These are phyloP conservation scores for Cossypha caffra DNA, from an alignment of 2,797 vertebrate species.

Conservation along the genomic window DNA sequence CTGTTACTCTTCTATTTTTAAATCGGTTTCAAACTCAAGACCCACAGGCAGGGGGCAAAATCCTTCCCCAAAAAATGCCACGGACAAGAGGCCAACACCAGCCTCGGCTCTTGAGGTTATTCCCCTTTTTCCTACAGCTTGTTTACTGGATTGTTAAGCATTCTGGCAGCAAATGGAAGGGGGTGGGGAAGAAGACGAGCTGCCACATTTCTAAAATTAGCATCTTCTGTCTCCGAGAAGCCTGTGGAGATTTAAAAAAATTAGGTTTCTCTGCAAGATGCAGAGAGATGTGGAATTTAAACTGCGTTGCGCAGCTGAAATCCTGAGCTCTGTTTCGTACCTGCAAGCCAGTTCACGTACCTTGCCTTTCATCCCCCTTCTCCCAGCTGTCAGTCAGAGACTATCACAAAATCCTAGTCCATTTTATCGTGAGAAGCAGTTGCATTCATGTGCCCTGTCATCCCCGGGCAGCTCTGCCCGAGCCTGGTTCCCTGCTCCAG, in stretches of 20 bases:
- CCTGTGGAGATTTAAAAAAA: constrained; percentile 63
- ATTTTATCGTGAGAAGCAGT: background rate
- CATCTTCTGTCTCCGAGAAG: constrained; percentile 56
- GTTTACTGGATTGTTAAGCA: constrained; percentile 62
- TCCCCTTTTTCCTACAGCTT: constrained; percentile 11
- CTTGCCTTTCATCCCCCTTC: background rate
- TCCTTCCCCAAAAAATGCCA: background rate
- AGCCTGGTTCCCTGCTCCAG: background rate
- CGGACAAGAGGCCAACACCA: background rate
- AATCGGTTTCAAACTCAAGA: background rate
- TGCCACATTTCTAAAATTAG: constrained; percentile 73
- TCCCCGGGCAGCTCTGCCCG: background rate
- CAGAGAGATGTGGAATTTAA: constrained; percentile 18
- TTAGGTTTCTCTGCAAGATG: constrained; percentile 60
- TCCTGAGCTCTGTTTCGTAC: background rate
- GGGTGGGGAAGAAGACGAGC: constrained; percentile 58
- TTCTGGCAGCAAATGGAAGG: constrained; percentile 57
- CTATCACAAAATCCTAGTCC: background rate
- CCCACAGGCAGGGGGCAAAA: background rate
- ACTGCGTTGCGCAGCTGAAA: background rate
- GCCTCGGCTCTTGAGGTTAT: background rate
- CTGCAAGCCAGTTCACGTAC: background rate
- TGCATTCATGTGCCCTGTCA: background rate
- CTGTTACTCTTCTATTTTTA: constrained; percentile 20
- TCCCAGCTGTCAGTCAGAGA: background rate